These are phyloP conservation scores for Temnothorax rugatulus DNA, from an alignment of 2,888 invertebrate genomes.

Conservation along the genomic window DNA sequence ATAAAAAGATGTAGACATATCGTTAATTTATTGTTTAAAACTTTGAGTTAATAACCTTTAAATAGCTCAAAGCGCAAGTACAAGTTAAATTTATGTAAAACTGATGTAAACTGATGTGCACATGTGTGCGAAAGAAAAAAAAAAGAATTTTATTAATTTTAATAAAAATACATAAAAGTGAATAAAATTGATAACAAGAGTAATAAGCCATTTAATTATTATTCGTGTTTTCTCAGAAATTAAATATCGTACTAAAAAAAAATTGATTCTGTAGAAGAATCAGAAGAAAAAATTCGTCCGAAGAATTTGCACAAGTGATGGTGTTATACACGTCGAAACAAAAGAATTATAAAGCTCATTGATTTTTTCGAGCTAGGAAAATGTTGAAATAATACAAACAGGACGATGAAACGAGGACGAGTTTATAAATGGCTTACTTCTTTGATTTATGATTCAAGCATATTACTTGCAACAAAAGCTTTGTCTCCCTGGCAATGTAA, in stretches of 20 bases:
- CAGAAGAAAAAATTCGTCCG: not conserved
- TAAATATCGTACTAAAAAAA: not conserved
- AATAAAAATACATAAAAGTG: not conserved
- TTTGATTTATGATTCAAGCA: slow-evolving; percentile 41
- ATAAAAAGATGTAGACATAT: not conserved
- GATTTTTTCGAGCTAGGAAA: not conserved
- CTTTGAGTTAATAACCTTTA: not conserved
- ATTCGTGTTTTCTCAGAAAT: not conserved
- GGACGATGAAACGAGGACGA: not conserved
- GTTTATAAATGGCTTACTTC: slow-evolving; percentile 30
- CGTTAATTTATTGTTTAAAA: slow-evolving; percentile 6
- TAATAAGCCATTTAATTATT: not conserved
- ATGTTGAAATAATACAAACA: not conserved
- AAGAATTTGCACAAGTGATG: not conserved
- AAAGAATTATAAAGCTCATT: not conserved
- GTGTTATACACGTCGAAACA: not conserved
- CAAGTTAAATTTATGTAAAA: slow-evolving; percentile 3
- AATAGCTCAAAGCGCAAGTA: not conserved
- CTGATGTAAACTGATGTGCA: not conserved
- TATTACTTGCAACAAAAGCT: slow-evolving; percentile 17
- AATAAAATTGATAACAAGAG: slow-evolving; percentile 1
- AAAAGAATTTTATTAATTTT: not conserved
- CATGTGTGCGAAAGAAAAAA: not conserved
- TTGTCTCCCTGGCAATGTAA: slow-evolving; percentile 14
- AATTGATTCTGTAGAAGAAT: slow-evolving; percentile 19